Evolutionary conservation across 2,797 vertebrate genomes (phyloP), one percentile per base, ranked within the genome.

Genomic region (Bradypodion ventrale): DNA sequence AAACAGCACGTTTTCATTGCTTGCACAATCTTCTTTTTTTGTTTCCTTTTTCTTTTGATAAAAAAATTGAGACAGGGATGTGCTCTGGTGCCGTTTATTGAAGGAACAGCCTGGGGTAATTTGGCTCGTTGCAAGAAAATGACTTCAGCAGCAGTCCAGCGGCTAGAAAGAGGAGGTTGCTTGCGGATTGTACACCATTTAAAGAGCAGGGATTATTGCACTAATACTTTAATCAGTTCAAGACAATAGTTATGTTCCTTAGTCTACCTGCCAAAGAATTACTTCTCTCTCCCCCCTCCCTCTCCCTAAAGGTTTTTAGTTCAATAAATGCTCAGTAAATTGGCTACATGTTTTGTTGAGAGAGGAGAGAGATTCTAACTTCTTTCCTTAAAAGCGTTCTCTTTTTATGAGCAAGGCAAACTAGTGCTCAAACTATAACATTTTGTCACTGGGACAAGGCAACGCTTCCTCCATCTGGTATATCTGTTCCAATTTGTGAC

Each of bases 161-260:
- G 62, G 37, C 56, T 75, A n/a, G n/a, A 59, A 46, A 40, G 46
- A 59, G 37, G 78, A 27, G 2, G 73, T 25, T 23, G 10, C 59
- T 37, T 79, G 29, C 70, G 78, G 69, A 85, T 69, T 69, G 52
- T 9, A 35, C 63, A 76, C 65, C 32, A 44, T 68, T 76, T 75
- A 85, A 83, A 66, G 62, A 69, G 42, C 72, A 76, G 49, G 42
- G 77, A 80, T 75, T 68, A 81, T 85, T 85, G 46, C 73, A 80
- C 73, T 60, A 68, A 68, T 80, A 69, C 49, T 81, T 80, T 69
- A 83, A 83, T 78, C 56, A 69, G 37, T 62, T 69, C 62, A 68
- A 85, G 63, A 23, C 27, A 37, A 40, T 42, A 15, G 37, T 49
- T 69, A 78, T 35, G 66, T 84, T 62, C 65, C 46, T 27, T 75